phyloP scores from a whole-genome alignment of 2,113 vertebrate species.

The Psophia crepitans region DNA sequence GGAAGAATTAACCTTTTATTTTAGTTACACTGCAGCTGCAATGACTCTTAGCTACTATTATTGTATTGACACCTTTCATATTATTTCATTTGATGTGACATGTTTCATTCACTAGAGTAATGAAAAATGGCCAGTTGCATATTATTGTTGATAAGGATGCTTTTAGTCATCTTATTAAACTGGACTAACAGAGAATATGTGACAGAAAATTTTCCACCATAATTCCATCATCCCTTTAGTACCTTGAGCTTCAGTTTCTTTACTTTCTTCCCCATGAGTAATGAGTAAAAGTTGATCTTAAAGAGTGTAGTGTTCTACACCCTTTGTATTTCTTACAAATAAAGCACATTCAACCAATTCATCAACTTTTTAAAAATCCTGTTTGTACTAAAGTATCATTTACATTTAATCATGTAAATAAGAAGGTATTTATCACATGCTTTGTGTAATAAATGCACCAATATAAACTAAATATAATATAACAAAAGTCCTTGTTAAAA shows the following conservation, averaged over 20 bases:
- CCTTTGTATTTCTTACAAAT: not conserved
- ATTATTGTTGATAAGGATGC: not conserved
- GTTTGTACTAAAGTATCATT: not conserved
- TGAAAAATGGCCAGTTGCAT: not conserved
- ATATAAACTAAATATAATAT: not conserved
- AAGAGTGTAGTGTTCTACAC: not conserved
- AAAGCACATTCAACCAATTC: not conserved
- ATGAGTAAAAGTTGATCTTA: not conserved
- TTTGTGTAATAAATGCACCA: not conserved
- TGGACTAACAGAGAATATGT: not conserved
- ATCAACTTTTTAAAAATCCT: not conserved
- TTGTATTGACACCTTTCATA: not conserved
- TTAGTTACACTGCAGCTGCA: not conserved
- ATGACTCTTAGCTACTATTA: not conserved
- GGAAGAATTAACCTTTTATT: not conserved
- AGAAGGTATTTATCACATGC: not conserved
- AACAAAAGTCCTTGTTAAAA: not conserved
- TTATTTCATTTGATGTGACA: not conserved
- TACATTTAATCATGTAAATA: not conserved
- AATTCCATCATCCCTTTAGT: not conserved
- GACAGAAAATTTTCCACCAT: not conserved
- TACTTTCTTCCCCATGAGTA: not conserved
- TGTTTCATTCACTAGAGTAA: not conserved
- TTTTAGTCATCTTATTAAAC: not conserved
- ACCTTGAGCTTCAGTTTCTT: not conserved